Evolutionary conservation across 2,797 vertebrate genomes (phyloP), one percentile per base, ranked within the genome.

Genomic region (Cirrhinus molitorella): DNA sequence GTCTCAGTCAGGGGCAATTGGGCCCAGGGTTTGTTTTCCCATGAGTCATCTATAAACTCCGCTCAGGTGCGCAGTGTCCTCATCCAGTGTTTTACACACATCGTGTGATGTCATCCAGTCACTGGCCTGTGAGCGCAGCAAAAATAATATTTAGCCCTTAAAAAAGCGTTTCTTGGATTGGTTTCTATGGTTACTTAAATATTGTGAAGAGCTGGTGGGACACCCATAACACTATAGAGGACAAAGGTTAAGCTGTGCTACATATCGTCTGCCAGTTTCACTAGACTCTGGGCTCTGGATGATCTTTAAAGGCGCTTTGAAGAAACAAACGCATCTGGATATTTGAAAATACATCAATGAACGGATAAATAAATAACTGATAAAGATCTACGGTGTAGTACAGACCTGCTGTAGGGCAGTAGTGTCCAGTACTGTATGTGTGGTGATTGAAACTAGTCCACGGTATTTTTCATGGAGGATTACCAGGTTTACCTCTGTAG

Each of bases 181-280:
- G 90, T 94, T 91, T 89, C 91, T 89, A 91, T 91, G 89, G 87
- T 82, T 89, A 92, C 92, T 90, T 90, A 91, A 92, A 92, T 91
- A 85, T 83, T 83, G 82, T 83, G 75, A 79, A 71, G 65, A 86
- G 73, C 61, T 83, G 34, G 37, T 83, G 81, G 81, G 63, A 68
- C 37, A 68, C 57, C 40, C 34, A 71, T 79, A 71, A 65, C 57
- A 80, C 47, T 75, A 43, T 80, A 84, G 79, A 79, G 72, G 53
- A 71, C 70, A 84, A 77, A 86, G 45, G 72, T 77, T 75, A 76
- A 57, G 49, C 17, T 47, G 72, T 61, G 59, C 40, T 72, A 49
- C 31, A 73, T 4, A 73, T 28, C 1, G 10, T 49, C 61, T 72
- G 68, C 12, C 49, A 83, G 47, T 17, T 57, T 75, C 19, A 40